phyloP scores from a whole-genome alignment of 2,797 vertebrate genomes.

The Petrocephalus schoutedeni region DNA sequence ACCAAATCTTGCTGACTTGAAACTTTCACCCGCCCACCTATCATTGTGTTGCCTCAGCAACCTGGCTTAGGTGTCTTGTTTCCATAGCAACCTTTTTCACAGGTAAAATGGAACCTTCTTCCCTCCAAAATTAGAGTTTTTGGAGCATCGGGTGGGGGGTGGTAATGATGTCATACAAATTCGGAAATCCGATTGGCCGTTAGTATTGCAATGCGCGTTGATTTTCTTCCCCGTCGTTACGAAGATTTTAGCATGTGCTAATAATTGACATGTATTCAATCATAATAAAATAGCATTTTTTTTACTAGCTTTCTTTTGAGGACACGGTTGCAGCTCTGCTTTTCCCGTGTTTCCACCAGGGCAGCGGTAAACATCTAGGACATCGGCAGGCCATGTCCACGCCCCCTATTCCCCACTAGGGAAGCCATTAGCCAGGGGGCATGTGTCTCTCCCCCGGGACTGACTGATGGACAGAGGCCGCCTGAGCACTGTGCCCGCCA shows the following conservation, averaged over 20 bases:
- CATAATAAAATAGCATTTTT: neutral
- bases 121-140: neutral
- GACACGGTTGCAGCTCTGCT: neutral
- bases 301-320: neutral
- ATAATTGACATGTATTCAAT: neutral
- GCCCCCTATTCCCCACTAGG: constrained; percentile 53
- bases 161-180: neutral
- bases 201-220: neutral
- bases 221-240: neutral
- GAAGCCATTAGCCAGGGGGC: constrained; percentile 85
- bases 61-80: constrained; percentile 39
- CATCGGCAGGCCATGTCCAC: neutral
- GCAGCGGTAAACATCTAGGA: neutral
- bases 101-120: constrained; percentile 35
- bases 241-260: neutral
- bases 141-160: neutral
- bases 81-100: constrained; percentile 43
- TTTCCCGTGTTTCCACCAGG: neutral
- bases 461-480: constrained; percentile 8
- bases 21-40: constrained; percentile 31
- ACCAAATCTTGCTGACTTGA: constrained; percentile 32
- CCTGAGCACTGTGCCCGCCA: neutral
- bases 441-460: neutral
- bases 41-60: constrained; percentile 49
- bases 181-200: neutral